phyloP scores from a whole-genome alignment of 2,797 vertebrate genomes.

The Sylvilagus floridanus region DNA sequence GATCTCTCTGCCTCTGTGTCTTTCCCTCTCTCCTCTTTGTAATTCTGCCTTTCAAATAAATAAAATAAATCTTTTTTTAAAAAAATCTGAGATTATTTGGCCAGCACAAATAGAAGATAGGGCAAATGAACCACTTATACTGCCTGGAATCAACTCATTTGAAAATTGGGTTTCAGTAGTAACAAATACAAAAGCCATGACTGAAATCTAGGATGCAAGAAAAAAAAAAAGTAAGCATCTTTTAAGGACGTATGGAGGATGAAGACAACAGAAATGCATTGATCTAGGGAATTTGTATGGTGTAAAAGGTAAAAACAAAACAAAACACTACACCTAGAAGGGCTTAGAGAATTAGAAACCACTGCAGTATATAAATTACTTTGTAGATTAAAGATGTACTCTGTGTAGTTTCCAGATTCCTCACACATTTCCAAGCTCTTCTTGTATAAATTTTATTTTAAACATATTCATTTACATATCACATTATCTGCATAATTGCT shows the following conservation, averaged over 20 bases:
- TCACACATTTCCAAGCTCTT: neutral
- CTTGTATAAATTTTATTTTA: constrained; percentile 6
- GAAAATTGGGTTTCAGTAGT: neutral
- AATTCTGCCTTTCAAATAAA: no score
- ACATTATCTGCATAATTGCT: neutral
- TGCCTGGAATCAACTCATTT: neutral
- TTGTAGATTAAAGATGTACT: neutral
- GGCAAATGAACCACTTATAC: neutral
- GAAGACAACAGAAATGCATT: neutral
- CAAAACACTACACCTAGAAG: neutral
- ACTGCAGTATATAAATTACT: neutral
- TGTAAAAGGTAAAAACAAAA: neutral
- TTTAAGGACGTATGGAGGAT: neutral
- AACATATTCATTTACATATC: neutral
- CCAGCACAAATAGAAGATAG: neutral
- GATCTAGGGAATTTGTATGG: neutral
- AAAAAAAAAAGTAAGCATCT: neutral
- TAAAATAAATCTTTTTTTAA: no score
- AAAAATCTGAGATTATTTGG: no score
- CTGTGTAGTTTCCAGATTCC: neutral
- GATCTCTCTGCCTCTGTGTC: no score
- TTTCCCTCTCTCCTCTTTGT: no score
- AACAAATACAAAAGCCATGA: neutral
- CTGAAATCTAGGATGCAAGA: neutral
- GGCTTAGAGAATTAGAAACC: neutral